Percentiles rank a stretch among this genome's conserved stretches.
phyloP scores from a whole-genome alignment of 2,797 vertebrate species.

The Epinephelus awoara region DNA sequence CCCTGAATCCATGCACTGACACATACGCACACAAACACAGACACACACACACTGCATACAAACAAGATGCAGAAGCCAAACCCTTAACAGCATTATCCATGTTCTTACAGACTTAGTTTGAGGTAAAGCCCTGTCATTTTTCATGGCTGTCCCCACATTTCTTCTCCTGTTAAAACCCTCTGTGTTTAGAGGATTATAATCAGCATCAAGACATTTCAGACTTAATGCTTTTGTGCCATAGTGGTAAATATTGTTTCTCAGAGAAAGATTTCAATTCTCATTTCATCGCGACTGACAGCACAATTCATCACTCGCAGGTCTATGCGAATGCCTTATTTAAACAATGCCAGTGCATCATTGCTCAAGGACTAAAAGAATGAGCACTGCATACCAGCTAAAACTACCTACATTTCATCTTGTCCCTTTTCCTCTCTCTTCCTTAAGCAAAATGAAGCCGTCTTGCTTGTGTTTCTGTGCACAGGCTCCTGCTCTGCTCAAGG shows the following conservation, averaged over 20 bases:
- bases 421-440: constrained; percentile 23
- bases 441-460: constrained; percentile 68
- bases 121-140: constrained; percentile 18
- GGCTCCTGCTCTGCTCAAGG: constrained; percentile 63
- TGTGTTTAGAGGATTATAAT: constrained; percentile 48
- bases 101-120: constrained; percentile 22
- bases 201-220: constrained; percentile 60
- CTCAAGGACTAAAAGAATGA: constrained; percentile 75
- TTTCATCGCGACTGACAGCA: constrained; percentile 73
- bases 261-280: constrained; percentile 68
- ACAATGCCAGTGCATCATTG: constrained; percentile 66
- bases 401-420: constrained; percentile 47
- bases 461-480: constrained; percentile 54
- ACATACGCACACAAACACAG: constrained; percentile 1
- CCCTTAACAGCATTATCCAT: constrained; percentile 10
- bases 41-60: constrained; percentile 19
- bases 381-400: constrained; percentile 46
- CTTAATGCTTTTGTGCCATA: constrained; percentile 31
- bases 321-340: constrained; percentile 64
- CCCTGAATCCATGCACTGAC: constrained; percentile 48
- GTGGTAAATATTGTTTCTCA: constrained; percentile 50
- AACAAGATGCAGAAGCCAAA: constrained; percentile 31
- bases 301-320: constrained; percentile 76
- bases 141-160: constrained; percentile 5
- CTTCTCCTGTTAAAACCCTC: constrained; percentile 38